Evolutionary conservation across 2,888 invertebrate genomes (phyloP).

Genomic region (Nomada ruficornis): DNA sequence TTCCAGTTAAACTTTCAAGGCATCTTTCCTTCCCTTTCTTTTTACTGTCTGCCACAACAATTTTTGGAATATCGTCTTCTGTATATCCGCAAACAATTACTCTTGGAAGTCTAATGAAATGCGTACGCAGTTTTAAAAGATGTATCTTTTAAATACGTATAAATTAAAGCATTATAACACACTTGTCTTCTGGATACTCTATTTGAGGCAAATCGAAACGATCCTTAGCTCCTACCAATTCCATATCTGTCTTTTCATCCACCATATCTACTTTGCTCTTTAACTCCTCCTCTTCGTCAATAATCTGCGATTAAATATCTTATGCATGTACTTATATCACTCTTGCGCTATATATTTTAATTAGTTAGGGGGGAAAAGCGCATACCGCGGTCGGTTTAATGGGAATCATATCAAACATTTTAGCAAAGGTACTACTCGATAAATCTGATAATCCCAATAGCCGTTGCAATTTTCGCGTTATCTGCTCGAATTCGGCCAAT

Average conservation of each 20-base stretch:
- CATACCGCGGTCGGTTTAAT: conserved; percentile 51
- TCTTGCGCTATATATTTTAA: background rate
- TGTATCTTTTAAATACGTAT: background rate
- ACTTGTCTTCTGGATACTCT: conserved; percentile 80
- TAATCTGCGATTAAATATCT: conserved; percentile 17
- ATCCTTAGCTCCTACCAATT: conserved; percentile 48
- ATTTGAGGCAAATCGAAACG: conserved; percentile 75
- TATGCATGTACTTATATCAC: background rate
- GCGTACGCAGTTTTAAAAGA: background rate
- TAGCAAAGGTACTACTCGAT: conserved; percentile 76
- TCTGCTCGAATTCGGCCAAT: conserved; percentile 87
- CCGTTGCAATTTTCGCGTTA: conserved; percentile 86
- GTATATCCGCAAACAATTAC: conserved; percentile 86
- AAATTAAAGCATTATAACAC: conserved; percentile 31
- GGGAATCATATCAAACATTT: conserved; percentile 75
- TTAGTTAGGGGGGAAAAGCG: background rate
- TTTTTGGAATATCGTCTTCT: conserved; percentile 85
- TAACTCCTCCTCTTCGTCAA: conserved; percentile 9
- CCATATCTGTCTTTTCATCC: conserved; percentile 6
- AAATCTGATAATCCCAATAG: conserved; percentile 85
- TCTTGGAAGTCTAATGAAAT: conserved; percentile 83
- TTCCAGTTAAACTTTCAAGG: conserved; percentile 84
- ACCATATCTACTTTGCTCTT: background rate
- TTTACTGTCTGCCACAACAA: conserved; percentile 85
- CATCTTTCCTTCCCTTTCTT: conserved; percentile 77